Percentiles rank a stretch among this genome's conserved stretches.
Evolutionary conservation across 2,113 vertebrate species (phyloP).

Genomic region (Odobenus rosmarus): DNA sequence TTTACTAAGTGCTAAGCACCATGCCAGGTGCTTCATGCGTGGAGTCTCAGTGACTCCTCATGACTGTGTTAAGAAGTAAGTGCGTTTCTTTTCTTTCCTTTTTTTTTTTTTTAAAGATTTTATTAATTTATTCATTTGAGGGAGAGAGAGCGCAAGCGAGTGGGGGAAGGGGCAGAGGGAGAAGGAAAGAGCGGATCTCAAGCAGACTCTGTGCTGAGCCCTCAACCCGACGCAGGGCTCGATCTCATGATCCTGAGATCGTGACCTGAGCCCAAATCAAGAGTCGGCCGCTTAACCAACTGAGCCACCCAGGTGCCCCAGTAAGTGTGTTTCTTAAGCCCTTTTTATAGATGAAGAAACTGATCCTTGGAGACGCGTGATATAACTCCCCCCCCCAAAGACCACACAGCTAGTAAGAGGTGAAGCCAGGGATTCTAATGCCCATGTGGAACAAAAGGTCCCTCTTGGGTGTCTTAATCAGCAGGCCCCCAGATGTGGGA

Average conservation of each 20-base stretch:
- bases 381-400: neutral
- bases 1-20: neutral
- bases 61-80: neutral
- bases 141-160: neutral
- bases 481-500: neutral
- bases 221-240: neutral
- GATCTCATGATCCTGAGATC: neutral
- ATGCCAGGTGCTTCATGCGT: neutral
- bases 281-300: too few relatives aligned
- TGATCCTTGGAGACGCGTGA: neutral
- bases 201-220: neutral
- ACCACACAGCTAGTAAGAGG: neutral
- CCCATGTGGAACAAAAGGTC: neutral
- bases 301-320: neutral
- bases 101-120: neutral
- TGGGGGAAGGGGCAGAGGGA: neutral
- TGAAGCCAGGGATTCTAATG: neutral
- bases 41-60: neutral
- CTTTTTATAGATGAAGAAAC: conserved; percentile 15
- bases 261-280: neutral
- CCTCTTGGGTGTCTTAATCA: neutral
- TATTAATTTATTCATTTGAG: neutral
- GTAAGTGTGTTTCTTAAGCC: neutral
- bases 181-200: neutral
- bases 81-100: neutral